phyloP scores from a whole-genome alignment of 2,113 vertebrate species.

The Lycaon pictus region DNA sequence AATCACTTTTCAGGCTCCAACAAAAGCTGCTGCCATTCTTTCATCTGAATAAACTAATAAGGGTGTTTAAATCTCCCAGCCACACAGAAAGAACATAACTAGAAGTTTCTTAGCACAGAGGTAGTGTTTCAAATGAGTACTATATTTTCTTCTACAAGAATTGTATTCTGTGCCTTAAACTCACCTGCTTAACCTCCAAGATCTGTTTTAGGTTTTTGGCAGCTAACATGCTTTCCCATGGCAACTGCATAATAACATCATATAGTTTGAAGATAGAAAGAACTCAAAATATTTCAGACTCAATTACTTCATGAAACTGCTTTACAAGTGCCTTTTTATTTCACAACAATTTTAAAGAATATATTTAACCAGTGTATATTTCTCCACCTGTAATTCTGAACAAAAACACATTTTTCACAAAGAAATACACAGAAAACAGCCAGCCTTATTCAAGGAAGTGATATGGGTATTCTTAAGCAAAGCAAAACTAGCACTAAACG shows the following conservation, averaged over 20 bases:
- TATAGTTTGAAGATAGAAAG: conserved; percentile 61
- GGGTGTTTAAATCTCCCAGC: conserved; percentile 73
- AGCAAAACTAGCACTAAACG: neutral
- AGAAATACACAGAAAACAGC: conserved; percentile 63
- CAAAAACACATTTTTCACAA: conserved; percentile 69
- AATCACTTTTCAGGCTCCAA: conserved; percentile 48
- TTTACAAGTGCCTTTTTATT: conserved; percentile 82
- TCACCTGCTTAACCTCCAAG: conserved; percentile 86
- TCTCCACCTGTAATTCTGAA: conserved; percentile 75
- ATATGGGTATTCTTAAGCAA: neutral
- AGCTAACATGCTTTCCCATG: conserved; percentile 79
- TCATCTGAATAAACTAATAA: conserved; percentile 59
- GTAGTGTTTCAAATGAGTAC: conserved; percentile 71
- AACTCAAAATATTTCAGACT: conserved; percentile 79
- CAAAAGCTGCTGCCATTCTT: conserved; percentile 6
- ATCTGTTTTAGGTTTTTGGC: conserved; percentile 83
- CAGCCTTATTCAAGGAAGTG: neutral
- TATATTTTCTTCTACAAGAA: conserved; percentile 77
- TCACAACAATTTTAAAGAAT: conserved; percentile 80
- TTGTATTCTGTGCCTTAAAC: conserved; percentile 84
- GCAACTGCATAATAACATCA: conserved; percentile 82
- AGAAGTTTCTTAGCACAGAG: conserved; percentile 74
- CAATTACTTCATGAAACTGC: conserved; percentile 81
- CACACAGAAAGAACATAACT: conserved; percentile 56
- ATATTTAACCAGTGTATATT: conserved; percentile 73